Percentiles rank a stretch among this genome's conserved stretches.
phyloP scores from a whole-genome alignment of 37 sponge, comb jelly and placozoan genomes.

The Oscarella lobularis region DNA sequence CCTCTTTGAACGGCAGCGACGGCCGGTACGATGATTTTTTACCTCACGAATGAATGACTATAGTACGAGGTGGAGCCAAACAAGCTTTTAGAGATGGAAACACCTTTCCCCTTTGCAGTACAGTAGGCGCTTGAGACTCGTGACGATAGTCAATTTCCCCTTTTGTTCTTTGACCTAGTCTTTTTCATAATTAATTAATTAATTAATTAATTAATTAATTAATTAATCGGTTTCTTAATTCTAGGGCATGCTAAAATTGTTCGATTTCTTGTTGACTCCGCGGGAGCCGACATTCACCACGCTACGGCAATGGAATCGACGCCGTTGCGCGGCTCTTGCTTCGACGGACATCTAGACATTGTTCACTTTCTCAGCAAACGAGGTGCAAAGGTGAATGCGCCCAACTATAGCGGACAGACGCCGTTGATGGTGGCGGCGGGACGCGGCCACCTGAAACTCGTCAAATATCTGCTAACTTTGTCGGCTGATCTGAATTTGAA shows the following conservation, averaged over 20 bases:
- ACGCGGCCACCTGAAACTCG: not conserved
- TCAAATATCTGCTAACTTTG: not conserved
- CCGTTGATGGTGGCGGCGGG: not conserved
- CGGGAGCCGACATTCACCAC: not conserved
- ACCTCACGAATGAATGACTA: too few species aligned
- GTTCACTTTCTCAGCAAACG: not conserved
- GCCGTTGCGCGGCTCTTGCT: not conserved
- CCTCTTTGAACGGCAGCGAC: not conserved
- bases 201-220: too few species aligned
- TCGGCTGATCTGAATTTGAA: not conserved
- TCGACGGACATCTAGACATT: not conserved
- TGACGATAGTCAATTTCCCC: too few species aligned
- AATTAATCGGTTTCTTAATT: too few species aligned
- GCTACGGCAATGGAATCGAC: slow-evolving; percentile 1
- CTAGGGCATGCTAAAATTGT: not conserved
- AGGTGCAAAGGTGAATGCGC: not conserved
- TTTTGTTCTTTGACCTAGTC: too few species aligned
- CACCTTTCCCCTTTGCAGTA: too few species aligned
- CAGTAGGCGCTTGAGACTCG: too few species aligned
- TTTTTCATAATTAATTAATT: too few species aligned
- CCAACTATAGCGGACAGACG: not conserved
- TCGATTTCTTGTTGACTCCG: not conserved
- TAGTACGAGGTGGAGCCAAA: too few species aligned
- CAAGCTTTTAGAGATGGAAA: too few species aligned
- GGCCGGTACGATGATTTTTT: too few species aligned